phyloP scores from a whole-genome alignment of 2,113 vertebrate species.

The Serinus canaria region DNA sequence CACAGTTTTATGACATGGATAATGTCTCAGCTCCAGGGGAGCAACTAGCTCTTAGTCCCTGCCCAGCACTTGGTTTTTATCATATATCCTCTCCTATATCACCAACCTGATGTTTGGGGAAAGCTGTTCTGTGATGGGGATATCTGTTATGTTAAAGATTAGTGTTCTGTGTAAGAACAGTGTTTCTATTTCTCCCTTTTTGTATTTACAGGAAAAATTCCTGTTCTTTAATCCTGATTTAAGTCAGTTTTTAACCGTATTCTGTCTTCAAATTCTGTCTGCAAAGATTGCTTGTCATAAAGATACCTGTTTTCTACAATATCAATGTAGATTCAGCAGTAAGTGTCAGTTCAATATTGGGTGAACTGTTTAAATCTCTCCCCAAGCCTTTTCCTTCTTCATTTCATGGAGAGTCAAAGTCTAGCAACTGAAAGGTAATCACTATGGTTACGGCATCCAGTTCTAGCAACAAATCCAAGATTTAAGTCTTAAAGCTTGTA shows the following conservation, averaged over 20 bases:
- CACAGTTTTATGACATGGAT: background rate
- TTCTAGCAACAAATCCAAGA: background rate
- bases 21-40: background rate
- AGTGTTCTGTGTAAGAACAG: background rate
- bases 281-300: background rate
- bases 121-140: background rate
- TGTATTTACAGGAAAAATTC: background rate
- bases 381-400: background rate
- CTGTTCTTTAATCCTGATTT: background rate
- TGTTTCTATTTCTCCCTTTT: background rate
- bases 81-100: background rate
- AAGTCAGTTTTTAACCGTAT: background rate
- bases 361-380: background rate
- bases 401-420: background rate
- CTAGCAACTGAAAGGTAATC: constrained; percentile 24
- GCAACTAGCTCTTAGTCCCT: background rate
- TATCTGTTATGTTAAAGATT: background rate
- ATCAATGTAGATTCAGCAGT: background rate
- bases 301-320: background rate
- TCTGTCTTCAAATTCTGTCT: background rate
- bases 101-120: background rate
- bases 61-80: background rate
- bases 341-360: background rate
- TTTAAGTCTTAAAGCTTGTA: background rate
- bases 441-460: constrained; percentile 36